Evolutionary conservation across 1,140 invertebrate species (phyloP).

Genomic region (Stenopsyche tienmushanensis): DNA sequence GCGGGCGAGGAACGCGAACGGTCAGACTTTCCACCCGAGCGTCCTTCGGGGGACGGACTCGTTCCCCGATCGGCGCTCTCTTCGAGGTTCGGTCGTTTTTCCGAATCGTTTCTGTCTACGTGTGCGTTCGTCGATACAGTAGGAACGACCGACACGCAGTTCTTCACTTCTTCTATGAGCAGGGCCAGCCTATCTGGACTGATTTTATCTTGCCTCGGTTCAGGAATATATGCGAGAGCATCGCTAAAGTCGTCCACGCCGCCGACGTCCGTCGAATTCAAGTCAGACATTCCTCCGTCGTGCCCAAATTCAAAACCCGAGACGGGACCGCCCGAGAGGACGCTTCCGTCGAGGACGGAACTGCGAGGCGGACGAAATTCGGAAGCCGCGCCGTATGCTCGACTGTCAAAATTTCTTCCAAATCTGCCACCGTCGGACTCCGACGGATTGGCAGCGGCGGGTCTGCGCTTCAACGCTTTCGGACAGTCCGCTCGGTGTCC

Average conservation of each 20-base stretch:
- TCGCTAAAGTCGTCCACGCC: neutral
- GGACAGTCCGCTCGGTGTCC: slow-evolving; percentile 31
- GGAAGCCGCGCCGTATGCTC: neutral
- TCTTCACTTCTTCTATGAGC: slow-evolving; percentile 11
- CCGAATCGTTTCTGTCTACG: neutral
- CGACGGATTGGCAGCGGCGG: neutral
- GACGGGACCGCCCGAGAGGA: neutral
- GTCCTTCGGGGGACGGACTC: neutral
- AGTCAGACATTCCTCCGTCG: slow-evolving; percentile 2
- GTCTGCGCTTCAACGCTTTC: slow-evolving; percentile 33
- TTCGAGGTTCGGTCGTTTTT: neutral
- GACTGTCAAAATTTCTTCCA: neutral
- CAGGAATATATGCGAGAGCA: neutral
- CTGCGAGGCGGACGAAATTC: neutral
- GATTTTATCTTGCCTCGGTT: slow-evolving; percentile 9
- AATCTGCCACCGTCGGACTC: slow-evolving; percentile 1
- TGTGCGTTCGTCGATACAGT: neutral
- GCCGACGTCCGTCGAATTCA: neutral
- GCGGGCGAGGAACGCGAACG: too few relatives aligned
- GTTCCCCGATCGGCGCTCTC: neutral
- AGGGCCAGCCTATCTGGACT: neutral
- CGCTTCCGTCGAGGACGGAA: neutral
- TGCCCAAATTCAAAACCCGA: neutral
- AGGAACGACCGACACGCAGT: neutral
- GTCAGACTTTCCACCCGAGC: neutral